Evolutionary conservation across 2,888 invertebrate genomes (phyloP).

Genomic region (Nephrotoma guestfalica): DNA sequence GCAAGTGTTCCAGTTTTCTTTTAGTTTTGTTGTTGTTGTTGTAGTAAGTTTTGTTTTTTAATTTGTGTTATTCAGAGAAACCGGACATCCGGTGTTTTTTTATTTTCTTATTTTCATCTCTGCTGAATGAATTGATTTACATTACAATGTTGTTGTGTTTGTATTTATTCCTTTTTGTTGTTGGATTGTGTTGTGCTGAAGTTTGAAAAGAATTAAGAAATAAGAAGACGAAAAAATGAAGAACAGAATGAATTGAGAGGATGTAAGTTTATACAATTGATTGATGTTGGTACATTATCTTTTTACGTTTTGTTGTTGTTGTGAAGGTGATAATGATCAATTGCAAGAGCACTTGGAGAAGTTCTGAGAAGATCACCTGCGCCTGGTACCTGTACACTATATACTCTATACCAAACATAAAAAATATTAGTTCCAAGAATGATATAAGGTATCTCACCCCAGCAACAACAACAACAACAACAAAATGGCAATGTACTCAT

Average conservation of each 20-base stretch:
- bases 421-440: neutral
- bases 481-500: neutral
- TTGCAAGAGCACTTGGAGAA: neutral
- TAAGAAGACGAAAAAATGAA: neutral
- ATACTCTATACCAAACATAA: neutral
- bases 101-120: conserved; percentile 2
- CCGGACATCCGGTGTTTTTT: conserved; percentile 11
- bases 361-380: neutral
- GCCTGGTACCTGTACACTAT: neutral
- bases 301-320: neutral
- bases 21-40: neutral
- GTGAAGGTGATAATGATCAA: neutral
- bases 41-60: neutral
- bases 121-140: neutral
- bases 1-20: conserved; percentile 12
- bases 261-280: neutral
- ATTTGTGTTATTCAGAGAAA: conserved; percentile 7
- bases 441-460: neutral
- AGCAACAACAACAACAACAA: too few relatives aligned
- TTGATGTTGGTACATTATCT: neutral
- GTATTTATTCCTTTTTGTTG: neutral
- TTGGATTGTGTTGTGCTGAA: neutral
- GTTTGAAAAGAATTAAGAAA: neutral
- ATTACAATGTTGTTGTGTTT: neutral
- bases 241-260: neutral